A percentile compares a stretch with the other conserved stretches of the same genome.
Evolutionary conservation across 2,797 vertebrate genomes (phyloP).

Genomic region (Columba guinea): DNA sequence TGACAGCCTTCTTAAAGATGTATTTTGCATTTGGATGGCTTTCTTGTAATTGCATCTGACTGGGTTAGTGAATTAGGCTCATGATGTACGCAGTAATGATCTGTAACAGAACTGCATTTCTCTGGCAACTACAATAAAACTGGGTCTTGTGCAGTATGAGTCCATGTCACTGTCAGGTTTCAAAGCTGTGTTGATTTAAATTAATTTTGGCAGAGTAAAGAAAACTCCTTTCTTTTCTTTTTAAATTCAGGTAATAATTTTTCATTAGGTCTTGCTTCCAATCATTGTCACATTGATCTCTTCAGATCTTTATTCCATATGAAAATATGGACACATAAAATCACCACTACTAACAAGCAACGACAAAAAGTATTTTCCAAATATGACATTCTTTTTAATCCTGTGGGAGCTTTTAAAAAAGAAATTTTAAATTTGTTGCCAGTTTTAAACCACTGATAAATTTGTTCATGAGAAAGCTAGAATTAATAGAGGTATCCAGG

Average conservation of each 20-base stretch:
- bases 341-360: not conserved
- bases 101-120: not conserved
- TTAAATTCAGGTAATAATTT: not conserved
- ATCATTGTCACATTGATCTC: not conserved
- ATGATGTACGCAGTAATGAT: not conserved
- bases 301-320: not conserved
- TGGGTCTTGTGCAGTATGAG: not conserved
- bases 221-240: not conserved
- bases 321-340: not conserved
- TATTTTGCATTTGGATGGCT: not conserved
- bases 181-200: slow-evolving; percentile 15
- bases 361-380: not conserved
- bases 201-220: not conserved
- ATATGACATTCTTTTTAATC: not conserved
- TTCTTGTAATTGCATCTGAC: not conserved
- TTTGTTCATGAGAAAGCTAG: not conserved
- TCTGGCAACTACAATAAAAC: not conserved
- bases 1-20: not conserved
- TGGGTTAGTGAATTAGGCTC: not conserved
- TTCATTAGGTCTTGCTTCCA: not conserved
- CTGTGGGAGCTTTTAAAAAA: not conserved
- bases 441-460: not conserved
- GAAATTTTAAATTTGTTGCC: not conserved
- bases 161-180: not conserved
- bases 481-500: not conserved